Percentiles rank a stretch among this genome's conserved stretches.
Conservation (phyloP, 2,797 vertebrate genomes). For the Serranus cabrilla region DNA sequence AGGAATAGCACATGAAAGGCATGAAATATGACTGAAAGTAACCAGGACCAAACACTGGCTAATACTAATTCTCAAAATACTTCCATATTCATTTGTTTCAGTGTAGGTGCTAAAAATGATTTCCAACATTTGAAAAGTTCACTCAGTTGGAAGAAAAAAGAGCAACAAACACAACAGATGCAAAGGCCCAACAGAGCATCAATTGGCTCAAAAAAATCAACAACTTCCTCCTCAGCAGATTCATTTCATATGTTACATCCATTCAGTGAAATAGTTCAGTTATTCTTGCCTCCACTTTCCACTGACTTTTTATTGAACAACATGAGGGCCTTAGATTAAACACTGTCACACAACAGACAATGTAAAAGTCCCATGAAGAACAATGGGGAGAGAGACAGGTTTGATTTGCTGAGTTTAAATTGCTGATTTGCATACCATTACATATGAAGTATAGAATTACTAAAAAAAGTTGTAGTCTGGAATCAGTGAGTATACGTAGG, state of each 20-base stretch:
- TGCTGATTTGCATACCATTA: slow-evolving; percentile 36
- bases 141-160: slow-evolving; percentile 12
- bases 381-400: slow-evolving; percentile 20
- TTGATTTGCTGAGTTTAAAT: background rate
- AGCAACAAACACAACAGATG: slow-evolving; percentile 24
- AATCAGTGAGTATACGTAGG: background rate
- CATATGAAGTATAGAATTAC: slow-evolving; percentile 9
- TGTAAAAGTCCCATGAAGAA: slow-evolving; percentile 15
- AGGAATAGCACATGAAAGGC: too few species aligned
- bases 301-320: slow-evolving; percentile 6
- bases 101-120: slow-evolving; percentile 2
- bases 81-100: slow-evolving; percentile 2
- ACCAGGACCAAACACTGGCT: background rate
- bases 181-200: slow-evolving; percentile 29
- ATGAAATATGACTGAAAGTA: background rate
- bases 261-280: slow-evolving; percentile 19
- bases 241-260: background rate
- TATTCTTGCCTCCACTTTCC: background rate
- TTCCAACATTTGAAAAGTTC: slow-evolving; percentile 19
- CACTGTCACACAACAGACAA: slow-evolving; percentile 14
- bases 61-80: background rate
- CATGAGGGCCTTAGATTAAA: slow-evolving; percentile 48
- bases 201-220: slow-evolving; percentile 19
- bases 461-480: background rate
- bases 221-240: slow-evolving; percentile 30